Base-by-base conservation (phyloP, 2,888 invertebrate genomes). In the Athetis lepigone region DNA sequence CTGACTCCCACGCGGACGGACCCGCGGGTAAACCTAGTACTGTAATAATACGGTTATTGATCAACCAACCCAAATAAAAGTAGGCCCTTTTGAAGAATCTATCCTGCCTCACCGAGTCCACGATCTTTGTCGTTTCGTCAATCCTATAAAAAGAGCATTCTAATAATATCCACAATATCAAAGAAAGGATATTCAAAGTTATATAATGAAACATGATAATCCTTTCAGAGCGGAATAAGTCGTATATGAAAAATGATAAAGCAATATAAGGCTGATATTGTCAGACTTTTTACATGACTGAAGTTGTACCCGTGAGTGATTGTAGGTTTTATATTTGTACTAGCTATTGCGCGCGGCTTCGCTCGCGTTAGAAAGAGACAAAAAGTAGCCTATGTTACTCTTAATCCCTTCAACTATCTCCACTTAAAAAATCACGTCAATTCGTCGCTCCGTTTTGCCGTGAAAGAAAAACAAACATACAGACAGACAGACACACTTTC, bases 201-300 rank as follows among this genome's bases (percentile, higher is more conserved):
- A 52, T 51, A 46, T 65, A n/a, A 39, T 21, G 37, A 55, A 65
- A 70, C 54, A 65, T 19, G 59, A 51, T 70, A 59, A 70, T 70
- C 70, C 59, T 55, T 66, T 70, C 54, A 65, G 55, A 54, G 40
- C 23, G 21, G 8, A 70, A 65, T 54, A 59, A 59, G 59, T 59
- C 64, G 8, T 5, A 43, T 19, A 57, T 16, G 47, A 49, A 50
- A 49, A 36, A 59, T 51, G 51, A 47, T 51, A 70, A 62, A 39
- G 47, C 25, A 36, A 70, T 64, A 51, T 39, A 11, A 8, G 9
- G 5, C 33, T 11, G 40, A 49, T 42, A 29, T 67, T 57, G 45
- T 52, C 52, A 67, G 61, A 71, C 9, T 49, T 37, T 42, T 52
- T 43, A 54, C 37, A 46, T 42, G n/a, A n/a, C n/a, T n/a, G n/a